Base-by-base conservation (phyloP, 2,113 vertebrate species). In the Collichthys lucidus region DNA sequence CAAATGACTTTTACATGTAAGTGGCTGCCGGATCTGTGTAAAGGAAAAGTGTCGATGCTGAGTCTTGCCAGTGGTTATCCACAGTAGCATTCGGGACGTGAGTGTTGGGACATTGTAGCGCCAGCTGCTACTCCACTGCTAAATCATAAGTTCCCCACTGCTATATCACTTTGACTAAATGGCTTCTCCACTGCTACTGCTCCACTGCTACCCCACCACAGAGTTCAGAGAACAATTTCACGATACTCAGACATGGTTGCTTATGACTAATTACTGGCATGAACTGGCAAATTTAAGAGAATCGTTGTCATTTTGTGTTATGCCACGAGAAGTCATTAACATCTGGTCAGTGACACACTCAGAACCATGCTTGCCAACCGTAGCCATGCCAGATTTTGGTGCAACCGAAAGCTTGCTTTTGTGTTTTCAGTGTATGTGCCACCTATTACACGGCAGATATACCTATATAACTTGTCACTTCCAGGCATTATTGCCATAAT, bases 1-100 rank as follows among this genome's bases (percentile, higher is more conserved):
- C 22, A 44, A 68, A 85, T 64, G 73, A 77, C 79, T 79, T 86
- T 79, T 71, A 80, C 77, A 80, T 74, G 50, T 4, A 88, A 70
- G 67, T 61, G 72, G 61, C 83, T 67, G 56, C 68, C 5, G 35
- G 71, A 50, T 88, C 62, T 65, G 69, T 63, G 65, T 66, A 46
- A 64, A 81, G 74, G 52, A 70, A 71, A 86, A 71, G 79, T 66
- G 79, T 74, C 16, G 2, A 64, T 59, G 31, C 46, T 2, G 44
- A 22, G 26, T 71, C 35, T 46, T 77, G 78, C 63, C 61, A 80
- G 2, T 70, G 59, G 71, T 85, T 67, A 55, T 77, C 68, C 76
- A 67, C 75, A 62, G 79, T 59, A 42, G 72, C 47, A 26, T 74
- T 77, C 63, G 42, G 66, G 62, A 76, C 31, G 40, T 67, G 56